A percentile compares a stretch with the other conserved stretches of the same genome.
Conservation (phyloP, 2,113 vertebrate genomes). For the Nyctereutes procyonoides region DNA sequence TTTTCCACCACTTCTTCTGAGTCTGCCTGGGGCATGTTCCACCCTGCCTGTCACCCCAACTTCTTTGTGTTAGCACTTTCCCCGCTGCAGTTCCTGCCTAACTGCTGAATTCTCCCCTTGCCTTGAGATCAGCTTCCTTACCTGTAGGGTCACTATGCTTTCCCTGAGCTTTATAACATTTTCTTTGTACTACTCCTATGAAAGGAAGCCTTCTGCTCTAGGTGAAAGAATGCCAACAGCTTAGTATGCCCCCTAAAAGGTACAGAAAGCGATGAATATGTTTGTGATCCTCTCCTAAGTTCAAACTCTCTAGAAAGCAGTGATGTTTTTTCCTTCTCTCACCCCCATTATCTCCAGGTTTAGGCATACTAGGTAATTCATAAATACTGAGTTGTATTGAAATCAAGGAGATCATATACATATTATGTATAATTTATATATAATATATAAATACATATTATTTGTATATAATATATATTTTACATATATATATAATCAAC, state of each 20-base stretch:
- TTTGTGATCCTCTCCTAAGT: not conserved
- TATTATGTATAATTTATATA: not conserved
- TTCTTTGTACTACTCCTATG: not conserved
- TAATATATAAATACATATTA: not conserved
- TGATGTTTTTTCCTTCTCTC: not conserved
- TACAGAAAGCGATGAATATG: not conserved
- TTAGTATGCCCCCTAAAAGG: not conserved
- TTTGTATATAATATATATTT: not conserved
- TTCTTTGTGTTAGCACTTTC: not conserved
- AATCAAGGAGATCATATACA: slow-evolving; percentile 22
- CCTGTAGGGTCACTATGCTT: not conserved
- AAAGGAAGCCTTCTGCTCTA: not conserved
- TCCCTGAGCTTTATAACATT: not conserved
- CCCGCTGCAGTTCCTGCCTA: not conserved
- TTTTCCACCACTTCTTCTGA: not conserved
- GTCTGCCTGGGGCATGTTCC: not conserved
- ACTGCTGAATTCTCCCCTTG: slow-evolving; percentile 10
- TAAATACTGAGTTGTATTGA: slow-evolving; percentile 39
- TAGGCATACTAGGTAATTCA: not conserved
- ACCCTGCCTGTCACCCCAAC: not conserved
- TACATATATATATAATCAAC: no score
- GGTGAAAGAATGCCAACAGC: not conserved
- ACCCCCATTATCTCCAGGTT: not conserved
- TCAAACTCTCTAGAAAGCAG: not conserved
- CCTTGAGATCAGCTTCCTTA: not conserved